Evolutionary conservation across 1,140 invertebrate species (phyloP).

Genomic region (Plodia interpunctella): DNA sequence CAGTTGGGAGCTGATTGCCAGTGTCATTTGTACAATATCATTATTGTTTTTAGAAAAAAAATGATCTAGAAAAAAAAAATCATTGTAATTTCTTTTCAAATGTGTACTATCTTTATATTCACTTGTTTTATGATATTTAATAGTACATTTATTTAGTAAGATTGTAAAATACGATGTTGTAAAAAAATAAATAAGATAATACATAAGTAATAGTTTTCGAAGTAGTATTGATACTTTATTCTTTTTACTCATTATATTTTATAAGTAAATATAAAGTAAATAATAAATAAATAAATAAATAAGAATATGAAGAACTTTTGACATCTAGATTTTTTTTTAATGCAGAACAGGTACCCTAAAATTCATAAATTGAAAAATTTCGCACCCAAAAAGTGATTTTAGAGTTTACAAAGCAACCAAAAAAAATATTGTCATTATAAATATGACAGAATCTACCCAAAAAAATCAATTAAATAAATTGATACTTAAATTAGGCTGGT

Average conservation of each 20-base stretch:
- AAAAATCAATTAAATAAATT: no score
- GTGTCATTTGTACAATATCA: no score
- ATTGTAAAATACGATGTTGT: neutral
- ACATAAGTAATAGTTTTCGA: neutral
- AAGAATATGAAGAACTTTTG: neutral
- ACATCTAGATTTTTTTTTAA: neutral
- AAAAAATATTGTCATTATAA: no score
- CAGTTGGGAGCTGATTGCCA: no score
- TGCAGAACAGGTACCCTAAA: no score
- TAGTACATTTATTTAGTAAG: neutral
- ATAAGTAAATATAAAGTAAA: neutral
- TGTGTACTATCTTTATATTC: neutral
- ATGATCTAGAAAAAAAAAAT: no score
- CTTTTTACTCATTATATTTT: slow-evolving; percentile 9
- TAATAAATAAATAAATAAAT: no score
- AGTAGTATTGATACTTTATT: neutral
- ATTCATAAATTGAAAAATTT: no score
- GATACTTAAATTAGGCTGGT: neutral
- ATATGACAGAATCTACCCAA: no score
- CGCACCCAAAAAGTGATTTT: no score
- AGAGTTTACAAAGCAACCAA: no score
- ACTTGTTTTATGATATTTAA: neutral
- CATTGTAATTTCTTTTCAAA: neutral
- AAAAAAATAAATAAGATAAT: neutral
- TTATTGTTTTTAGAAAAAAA: no score